These are phyloP conservation scores for Polyommatus iphigenia DNA, from an alignment of 2,888 invertebrate genomes.

Conservation along the genomic window DNA sequence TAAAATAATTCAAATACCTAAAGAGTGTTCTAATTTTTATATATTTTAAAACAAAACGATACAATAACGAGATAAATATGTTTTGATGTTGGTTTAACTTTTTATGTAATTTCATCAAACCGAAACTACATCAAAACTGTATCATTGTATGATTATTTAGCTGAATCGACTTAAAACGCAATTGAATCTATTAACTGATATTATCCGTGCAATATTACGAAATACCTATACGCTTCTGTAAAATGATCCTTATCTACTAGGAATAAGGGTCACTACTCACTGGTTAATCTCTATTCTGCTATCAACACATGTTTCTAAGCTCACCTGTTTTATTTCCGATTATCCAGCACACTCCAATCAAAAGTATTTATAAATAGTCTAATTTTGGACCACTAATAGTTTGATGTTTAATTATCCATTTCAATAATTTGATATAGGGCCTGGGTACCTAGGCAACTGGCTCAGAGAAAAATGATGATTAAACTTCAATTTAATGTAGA, in stretches of 20 bases:
- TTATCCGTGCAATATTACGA: background rate
- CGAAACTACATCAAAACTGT: background rate
- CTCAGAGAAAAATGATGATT: no score
- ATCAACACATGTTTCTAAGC: constrained; percentile 14
- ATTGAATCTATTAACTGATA: background rate
- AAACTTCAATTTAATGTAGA: no score
- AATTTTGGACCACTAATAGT: background rate
- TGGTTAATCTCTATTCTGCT: background rate
- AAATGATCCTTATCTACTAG: background rate
- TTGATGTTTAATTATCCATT: background rate
- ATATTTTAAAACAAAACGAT: no score
- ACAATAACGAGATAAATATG: no score
- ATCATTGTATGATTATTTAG: background rate
- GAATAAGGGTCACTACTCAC: background rate
- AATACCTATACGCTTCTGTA: background rate
- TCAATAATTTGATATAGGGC: background rate
- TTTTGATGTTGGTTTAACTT: no score
- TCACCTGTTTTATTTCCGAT: constrained; percentile 25
- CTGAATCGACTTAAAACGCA: background rate
- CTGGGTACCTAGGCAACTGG: no score
- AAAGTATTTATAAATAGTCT: constrained; percentile 18
- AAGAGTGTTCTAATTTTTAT: no score
- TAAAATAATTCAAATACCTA: no score
- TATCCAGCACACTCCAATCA: constrained; percentile 7
- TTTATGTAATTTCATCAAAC: no score